Evolutionary conservation across 35 echinoderm and acorn worm genomes (phyloP).

Genomic region (Apostichopus californicus): DNA sequence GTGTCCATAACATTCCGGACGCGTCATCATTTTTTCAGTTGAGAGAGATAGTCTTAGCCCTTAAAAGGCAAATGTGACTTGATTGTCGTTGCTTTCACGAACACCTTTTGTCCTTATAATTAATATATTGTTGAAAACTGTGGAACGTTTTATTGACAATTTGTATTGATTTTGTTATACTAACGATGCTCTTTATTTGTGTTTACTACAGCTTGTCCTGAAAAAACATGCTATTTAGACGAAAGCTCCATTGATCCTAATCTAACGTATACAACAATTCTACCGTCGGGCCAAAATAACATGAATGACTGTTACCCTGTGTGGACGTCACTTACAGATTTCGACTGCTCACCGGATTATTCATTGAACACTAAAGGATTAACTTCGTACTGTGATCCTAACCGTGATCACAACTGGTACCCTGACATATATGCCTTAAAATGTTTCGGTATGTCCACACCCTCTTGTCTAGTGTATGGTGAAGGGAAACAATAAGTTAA

Average conservation of each 20-base stretch:
- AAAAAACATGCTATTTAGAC: neutral
- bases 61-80: no score
- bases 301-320: conserved; percentile 7
- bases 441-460: neutral
- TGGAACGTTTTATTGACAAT: no score
- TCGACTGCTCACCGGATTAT: neutral
- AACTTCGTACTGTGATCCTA: neutral
- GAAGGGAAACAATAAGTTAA: no score
- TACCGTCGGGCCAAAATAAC: neutral
- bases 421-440: neutral
- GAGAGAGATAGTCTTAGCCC: no score
- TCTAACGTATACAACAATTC: neutral
- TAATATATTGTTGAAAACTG: no score
- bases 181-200: neutral
- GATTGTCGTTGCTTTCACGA: no score
- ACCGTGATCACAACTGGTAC: neutral
- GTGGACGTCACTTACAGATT: neutral
- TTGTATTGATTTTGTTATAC: no score
- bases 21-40: no score
- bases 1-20: no score
- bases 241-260: neutral
- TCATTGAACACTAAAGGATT: neutral
- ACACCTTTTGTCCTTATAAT: no score
- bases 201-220: neutral
- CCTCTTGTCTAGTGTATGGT: no score